Base-by-base conservation (phyloP, 2,888 invertebrate genomes). In the Hypsopygia costalis region DNA sequence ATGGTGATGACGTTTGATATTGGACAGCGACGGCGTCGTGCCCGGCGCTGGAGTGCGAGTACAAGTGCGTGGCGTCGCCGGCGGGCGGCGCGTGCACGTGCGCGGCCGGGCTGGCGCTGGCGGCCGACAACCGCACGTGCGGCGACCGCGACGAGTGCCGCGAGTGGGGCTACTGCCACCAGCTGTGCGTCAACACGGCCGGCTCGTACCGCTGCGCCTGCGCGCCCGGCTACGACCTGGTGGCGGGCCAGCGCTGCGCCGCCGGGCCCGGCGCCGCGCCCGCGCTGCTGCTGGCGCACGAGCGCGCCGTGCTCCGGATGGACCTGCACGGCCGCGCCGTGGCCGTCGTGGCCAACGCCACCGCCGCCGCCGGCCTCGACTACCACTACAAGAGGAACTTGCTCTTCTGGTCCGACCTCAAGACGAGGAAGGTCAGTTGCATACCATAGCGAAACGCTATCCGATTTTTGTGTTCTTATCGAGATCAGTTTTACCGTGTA, bases 81-180 rank as follows among this genome's bases (percentile, higher is more conserved):
- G 92, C 92, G 4, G 98, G 98, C 34, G 98, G 98, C 28, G 91
- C 93, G 36, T 99, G 99, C 81, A 94, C 93, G 45, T 99, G 99
- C 82, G 93, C 94, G 0, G 91, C 93, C 12, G 98, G 98, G 0
- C 94, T 95, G 63, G 91, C 93, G 58, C 90, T 98, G n/a, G 92
- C 95, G 0, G 81, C 93, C 3, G 95, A 96, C 71, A 96, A 96
- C 68, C 91, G 94, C 55, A 95, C 95, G 2, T 99, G 99, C 75
- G 91, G 93, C 27, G 99, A 99, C 88, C 91, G 95, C 55, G 94
- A 99, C 83, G 98, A 99, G 80, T 97, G 97, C 78, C 77, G 90
- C 33, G 96, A 96, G 80, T 97, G 97, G 97, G 97, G 97, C 29
- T 95, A 92, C 78, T 99, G 99, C 78, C 98, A 98, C 70, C 99